These are phyloP conservation scores for Molorchus minor DNA, from an alignment of 2,888 invertebrate species.

Conservation along the genomic window DNA sequence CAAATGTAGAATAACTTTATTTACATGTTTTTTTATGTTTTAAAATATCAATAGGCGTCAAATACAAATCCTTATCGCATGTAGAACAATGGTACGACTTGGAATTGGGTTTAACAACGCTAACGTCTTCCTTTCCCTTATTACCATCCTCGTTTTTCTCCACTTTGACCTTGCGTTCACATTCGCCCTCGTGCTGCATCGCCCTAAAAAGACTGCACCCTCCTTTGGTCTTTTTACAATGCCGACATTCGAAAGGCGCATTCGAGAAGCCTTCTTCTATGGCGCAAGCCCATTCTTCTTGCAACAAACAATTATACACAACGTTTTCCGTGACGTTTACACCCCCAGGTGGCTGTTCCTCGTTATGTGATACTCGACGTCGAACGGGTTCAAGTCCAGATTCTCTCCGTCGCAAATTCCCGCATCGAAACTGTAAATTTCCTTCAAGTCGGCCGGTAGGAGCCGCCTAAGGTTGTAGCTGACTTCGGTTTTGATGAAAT, in stretches of 20 bases:
- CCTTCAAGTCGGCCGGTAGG: conserved; percentile 85
- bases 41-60: conserved; percentile 85
- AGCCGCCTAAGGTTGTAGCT: conserved; percentile 84
- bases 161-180: conserved; percentile 50
- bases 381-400: conserved; percentile 74
- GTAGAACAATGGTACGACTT: conserved; percentile 75
- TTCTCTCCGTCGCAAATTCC: conserved; percentile 57
- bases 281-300: conserved; percentile 74
- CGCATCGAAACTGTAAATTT: conserved; percentile 67
- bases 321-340: conserved; percentile 81
- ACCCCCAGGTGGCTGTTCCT: conserved; percentile 83
- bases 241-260: conserved; percentile 77
- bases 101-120: conserved; percentile 65
- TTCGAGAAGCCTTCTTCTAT: conserved; percentile 69
- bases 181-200: conserved; percentile 75
- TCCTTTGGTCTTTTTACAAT: conserved; percentile 72
- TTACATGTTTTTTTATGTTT: conserved; percentile 75
- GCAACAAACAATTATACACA: conserved; percentile 77
- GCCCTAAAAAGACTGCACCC: conserved; percentile 70
- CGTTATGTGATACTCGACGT: conserved; percentile 68
- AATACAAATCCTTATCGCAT: conserved; percentile 74
- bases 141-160: conserved; percentile 42
- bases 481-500: conserved; percentile 78
- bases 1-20: conserved; percentile 28
- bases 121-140: conserved; percentile 47